Evolutionary conservation across 2,797 vertebrate species (phyloP).

Genomic region (Benthosema pterotum): DNA sequence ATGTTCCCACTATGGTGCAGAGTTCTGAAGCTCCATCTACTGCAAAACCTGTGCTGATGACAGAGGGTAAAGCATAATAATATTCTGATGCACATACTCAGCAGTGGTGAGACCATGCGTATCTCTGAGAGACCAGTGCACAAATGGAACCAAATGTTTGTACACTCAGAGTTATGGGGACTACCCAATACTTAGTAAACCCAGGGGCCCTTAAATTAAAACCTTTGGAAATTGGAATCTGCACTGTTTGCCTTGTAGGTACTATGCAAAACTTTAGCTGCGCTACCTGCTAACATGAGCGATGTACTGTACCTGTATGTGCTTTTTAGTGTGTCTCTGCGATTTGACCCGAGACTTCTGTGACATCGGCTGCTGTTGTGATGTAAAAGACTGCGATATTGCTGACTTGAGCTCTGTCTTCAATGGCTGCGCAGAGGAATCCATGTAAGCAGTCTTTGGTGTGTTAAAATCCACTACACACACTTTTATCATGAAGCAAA

Average conservation of each 20-base stretch:
- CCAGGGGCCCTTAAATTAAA: too few species aligned
- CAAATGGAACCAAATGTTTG: too few species aligned
- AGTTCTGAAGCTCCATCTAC: conserved; percentile 17
- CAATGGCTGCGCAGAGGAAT: conserved; percentile 60
- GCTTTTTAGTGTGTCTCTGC: conserved; percentile 73
- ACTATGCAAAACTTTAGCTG: background rate
- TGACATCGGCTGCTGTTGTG: conserved; percentile 83
- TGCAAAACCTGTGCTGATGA: conserved; percentile 1
- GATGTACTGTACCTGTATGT: background rate
- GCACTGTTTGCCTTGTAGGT: background rate
- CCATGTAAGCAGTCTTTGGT: conserved; percentile 49
- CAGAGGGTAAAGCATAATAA: conserved; percentile 34
- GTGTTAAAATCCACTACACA: background rate
- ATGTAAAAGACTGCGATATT: conserved; percentile 72
- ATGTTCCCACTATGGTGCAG: conserved; percentile 1
- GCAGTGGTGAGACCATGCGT: background rate
- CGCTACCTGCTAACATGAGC: background rate
- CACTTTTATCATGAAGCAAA: background rate
- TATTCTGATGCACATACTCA: background rate
- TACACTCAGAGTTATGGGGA: too few species aligned
- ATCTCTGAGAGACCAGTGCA: too few species aligned
- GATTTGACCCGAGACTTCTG: conserved; percentile 78
- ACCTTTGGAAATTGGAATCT: background rate
- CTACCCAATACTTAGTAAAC: too few species aligned
- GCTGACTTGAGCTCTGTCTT: conserved; percentile 74